Percentiles rank a stretch among this genome's conserved stretches.
Conservation (phyloP, 2,888 invertebrate species). For the Lepidocyrtoides sp. region DNA sequence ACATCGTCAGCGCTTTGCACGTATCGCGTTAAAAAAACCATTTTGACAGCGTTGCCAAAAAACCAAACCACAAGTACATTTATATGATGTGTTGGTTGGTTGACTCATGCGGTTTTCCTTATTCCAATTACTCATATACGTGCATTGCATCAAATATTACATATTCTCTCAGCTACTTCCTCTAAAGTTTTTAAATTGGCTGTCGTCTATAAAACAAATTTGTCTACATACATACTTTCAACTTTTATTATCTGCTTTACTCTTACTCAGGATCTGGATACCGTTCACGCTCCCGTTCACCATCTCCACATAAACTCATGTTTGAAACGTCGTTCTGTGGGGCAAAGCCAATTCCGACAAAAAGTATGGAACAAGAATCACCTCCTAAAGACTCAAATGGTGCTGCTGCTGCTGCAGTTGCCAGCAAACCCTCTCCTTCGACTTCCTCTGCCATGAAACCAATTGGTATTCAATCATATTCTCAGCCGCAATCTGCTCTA, state of each 20-base stretch:
- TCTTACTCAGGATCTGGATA: slow-evolving; percentile 54
- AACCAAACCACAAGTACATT: too few species aligned
- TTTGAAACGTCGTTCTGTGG: slow-evolving; percentile 97
- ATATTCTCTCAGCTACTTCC: too few species aligned
- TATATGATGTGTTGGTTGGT: background rate
- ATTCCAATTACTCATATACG: background rate
- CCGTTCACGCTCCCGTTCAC: slow-evolving; percentile 86
- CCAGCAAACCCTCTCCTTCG: slow-evolving; percentile 4
- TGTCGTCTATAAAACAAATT: too few species aligned
- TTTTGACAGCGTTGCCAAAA: too few species aligned
- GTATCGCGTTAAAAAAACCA: background rate
- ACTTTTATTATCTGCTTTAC: background rate
- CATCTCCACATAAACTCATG: slow-evolving; percentile 96
- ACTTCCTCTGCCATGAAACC: slow-evolving; percentile 28
- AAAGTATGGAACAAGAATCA: slow-evolving; percentile 87
- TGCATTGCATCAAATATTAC: too few species aligned
- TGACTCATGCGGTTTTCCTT: background rate
- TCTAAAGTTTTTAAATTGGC: too few species aligned
- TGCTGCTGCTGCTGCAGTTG: background rate
- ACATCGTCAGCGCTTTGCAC: background rate
- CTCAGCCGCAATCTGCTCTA: slow-evolving; percentile 39
- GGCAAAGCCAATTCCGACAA: slow-evolving; percentile 90
- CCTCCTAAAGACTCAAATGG: slow-evolving; percentile 70
- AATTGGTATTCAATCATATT: slow-evolving; percentile 41
- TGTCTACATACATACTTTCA: too few species aligned